A percentile compares a stretch with the other conserved stretches of the same genome.
Evolutionary conservation across 2,888 invertebrate genomes (phyloP).

Genomic region (Tetragonisca angustula): DNA sequence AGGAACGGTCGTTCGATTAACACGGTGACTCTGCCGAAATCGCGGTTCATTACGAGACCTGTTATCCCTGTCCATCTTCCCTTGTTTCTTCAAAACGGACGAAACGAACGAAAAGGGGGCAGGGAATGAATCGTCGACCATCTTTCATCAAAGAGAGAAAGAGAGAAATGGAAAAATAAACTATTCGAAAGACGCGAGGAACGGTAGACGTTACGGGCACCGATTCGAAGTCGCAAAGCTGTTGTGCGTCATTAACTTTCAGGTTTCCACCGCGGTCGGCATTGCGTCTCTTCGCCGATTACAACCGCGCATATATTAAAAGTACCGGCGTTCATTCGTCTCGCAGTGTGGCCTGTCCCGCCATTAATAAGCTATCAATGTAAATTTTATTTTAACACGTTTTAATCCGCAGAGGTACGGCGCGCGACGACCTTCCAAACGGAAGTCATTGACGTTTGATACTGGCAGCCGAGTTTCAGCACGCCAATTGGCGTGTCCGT

Average conservation of each 20-base stretch:
- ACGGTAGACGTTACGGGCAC: constrained; percentile 5
- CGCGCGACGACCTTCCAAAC: constrained; percentile 35
- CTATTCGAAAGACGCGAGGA: constrained; percentile 20
- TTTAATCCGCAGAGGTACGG: constrained; percentile 55
- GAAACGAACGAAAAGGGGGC: neutral
- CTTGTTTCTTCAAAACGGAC: constrained; percentile 14
- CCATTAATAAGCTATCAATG: constrained; percentile 56
- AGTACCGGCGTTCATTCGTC: constrained; percentile 51
- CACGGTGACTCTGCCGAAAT: constrained; percentile 65
- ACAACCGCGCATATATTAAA: constrained; percentile 53
- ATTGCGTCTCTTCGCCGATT: constrained; percentile 27
- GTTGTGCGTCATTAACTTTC: constrained; percentile 53
- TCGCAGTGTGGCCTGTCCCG: constrained; percentile 29
- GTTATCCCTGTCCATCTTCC: constrained; percentile 31
- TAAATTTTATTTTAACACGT: constrained; percentile 65
- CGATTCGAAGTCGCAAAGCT: constrained; percentile 29
- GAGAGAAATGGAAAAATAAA: neutral
- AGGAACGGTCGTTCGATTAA: constrained; percentile 55
- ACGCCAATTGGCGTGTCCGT: constrained; percentile 64
- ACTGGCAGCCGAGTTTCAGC: constrained; percentile 49
- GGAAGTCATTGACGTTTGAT: constrained; percentile 48
- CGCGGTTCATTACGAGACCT: constrained; percentile 56
- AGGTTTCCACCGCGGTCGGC: neutral
- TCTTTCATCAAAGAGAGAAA: neutral
- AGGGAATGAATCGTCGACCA: neutral